A percentile compares a stretch with the other conserved stretches of the same genome.
These are phyloP conservation scores for Hemitrygon akajei DNA, from an alignment of 2,797 vertebrate genomes.

Conservation along the genomic window DNA sequence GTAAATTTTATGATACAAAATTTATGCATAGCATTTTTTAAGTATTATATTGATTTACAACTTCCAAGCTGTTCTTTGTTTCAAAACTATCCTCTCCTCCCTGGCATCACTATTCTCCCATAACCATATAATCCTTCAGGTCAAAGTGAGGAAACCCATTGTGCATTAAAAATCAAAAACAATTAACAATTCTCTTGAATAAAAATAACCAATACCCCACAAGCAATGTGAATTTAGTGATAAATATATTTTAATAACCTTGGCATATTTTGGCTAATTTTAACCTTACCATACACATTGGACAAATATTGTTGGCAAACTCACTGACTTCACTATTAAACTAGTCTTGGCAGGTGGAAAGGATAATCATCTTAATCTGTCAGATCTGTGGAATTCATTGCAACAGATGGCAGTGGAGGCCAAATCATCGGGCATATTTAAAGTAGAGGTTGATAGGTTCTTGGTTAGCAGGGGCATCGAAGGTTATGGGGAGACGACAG, in stretches of 20 bases:
- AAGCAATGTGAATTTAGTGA: neutral
- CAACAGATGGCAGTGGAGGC: no score
- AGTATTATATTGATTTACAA: neutral
- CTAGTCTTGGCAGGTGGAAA: neutral
- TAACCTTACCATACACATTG: neutral
- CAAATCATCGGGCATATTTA: no score
- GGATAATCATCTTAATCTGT: neutral
- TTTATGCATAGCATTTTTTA: neutral
- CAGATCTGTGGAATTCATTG: no score
- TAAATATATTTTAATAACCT: neutral
- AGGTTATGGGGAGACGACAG: no score
- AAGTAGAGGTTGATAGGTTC: no score
- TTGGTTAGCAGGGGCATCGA: no score
- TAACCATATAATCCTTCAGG: neutral
- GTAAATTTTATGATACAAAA: neutral
- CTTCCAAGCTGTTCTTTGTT: neutral
- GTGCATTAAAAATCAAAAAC: neutral
- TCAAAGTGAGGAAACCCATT: neutral
- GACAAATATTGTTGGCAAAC: neutral
- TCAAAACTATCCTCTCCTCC: neutral
- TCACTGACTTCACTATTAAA: neutral
- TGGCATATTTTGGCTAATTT: neutral
- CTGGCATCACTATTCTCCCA: no score
- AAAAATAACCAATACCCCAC: neutral
- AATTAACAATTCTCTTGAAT: neutral